Evolutionary conservation across 2,113 vertebrate species (phyloP).

Genomic region (Fregetta grallaria): DNA sequence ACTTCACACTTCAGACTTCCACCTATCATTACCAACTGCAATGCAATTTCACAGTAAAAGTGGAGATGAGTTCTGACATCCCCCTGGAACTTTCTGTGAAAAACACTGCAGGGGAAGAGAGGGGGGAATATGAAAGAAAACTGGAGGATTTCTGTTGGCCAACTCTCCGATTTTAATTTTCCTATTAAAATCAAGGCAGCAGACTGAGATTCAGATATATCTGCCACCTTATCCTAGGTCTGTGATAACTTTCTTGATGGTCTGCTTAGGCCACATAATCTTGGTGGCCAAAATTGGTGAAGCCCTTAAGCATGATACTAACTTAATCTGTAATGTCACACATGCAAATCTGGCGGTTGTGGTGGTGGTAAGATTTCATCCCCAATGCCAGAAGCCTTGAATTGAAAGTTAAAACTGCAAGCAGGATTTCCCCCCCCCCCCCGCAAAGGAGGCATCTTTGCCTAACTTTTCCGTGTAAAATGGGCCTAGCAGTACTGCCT

Average conservation of each 20-base stretch:
- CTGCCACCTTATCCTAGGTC: not conserved
- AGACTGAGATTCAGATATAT: not conserved
- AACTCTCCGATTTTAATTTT: not conserved
- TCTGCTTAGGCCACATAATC: not conserved
- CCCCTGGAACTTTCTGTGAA: not conserved
- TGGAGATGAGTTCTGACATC: not conserved
- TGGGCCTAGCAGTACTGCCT: not conserved
- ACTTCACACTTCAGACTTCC: not conserved
- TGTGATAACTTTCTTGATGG: not conserved
- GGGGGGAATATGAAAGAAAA: not conserved
- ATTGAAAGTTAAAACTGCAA: not conserved
- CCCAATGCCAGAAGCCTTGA: not conserved
- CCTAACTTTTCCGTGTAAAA: not conserved
- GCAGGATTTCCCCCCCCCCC: rapidly evolving
- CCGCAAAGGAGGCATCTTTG: rapidly evolving
- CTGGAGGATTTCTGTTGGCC: not conserved
- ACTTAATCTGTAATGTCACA: not conserved
- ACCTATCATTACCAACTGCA: not conserved
- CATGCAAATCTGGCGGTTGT: rapidly evolving
- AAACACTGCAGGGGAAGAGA: rapidly evolving
- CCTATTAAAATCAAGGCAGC: not conserved
- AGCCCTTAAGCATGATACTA: not conserved
- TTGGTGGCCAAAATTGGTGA: not conserved
- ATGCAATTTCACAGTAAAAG: not conserved
- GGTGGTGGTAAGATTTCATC: not conserved